phyloP scores from a whole-genome alignment of 1,140 invertebrate species.

The Lamellibrachia luymesi region DNA sequence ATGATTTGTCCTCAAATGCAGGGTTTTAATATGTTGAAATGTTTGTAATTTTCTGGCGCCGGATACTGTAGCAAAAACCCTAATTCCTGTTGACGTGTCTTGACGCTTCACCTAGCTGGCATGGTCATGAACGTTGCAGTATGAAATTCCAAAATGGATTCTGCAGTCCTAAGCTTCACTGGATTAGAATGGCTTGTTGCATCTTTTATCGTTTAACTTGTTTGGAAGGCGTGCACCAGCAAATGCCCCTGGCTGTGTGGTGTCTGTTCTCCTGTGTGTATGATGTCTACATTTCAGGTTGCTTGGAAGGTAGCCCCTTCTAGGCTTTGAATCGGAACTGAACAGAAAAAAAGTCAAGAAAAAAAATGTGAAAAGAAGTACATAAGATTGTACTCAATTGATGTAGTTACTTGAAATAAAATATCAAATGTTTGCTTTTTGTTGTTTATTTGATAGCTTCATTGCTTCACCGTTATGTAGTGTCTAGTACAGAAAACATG shows the following conservation, averaged over 20 bases:
- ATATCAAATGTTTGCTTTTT: neutral
- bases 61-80: neutral
- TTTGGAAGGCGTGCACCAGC: neutral
- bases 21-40: neutral
- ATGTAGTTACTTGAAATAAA: slow-evolving; percentile 6
- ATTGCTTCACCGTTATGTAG: too few species aligned
- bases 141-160: neutral
- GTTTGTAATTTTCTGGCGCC: neutral
- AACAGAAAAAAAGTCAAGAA: neutral
- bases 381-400: neutral
- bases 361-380: neutral
- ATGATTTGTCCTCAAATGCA: neutral
- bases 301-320: neutral
- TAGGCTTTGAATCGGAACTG: neutral
- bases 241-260: neutral
- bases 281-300: neutral
- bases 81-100: neutral
- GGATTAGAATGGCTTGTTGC: neutral
- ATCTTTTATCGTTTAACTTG: neutral
- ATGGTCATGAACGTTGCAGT: neutral
- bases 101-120: too few species aligned
- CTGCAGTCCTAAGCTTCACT: too few species aligned
- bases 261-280: neutral
- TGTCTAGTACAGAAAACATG: too few species aligned
- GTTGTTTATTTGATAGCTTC: neutral